Evolutionary conservation across 2,113 vertebrate species (phyloP).

Genomic region (Pyrgilauda ruficollis): DNA sequence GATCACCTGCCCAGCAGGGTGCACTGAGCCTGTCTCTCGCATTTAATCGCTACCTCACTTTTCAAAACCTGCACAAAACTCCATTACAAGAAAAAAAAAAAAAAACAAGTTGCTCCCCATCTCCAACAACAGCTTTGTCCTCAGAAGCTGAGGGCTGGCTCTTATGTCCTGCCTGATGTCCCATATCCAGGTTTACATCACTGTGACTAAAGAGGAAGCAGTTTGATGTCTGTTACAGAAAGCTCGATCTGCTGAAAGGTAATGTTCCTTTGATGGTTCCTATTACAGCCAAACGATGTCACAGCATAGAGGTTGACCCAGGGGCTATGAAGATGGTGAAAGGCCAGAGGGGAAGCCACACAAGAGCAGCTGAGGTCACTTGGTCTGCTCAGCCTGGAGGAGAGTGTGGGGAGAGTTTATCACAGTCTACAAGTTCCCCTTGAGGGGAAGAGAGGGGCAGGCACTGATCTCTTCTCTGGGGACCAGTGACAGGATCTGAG

Average conservation of each 20-base stretch:
- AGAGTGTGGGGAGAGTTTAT: not conserved
- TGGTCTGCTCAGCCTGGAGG: not conserved
- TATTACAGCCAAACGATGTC: not conserved
- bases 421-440: not conserved
- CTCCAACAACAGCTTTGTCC: no score
- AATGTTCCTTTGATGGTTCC: not conserved
- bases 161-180: accelerated
- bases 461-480: not conserved
- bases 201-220: not conserved
- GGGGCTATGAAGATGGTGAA: accelerated
- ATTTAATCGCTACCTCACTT: not conserved
- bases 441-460: not conserved
- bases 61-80: not conserved
- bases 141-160: not conserved
- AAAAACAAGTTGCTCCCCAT: not conserved
- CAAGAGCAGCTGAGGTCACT: not conserved
- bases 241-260: not conserved
- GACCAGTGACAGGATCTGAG: not conserved
- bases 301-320: accelerated
- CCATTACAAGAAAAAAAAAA: no score
- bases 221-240: not conserved
- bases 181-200: not conserved
- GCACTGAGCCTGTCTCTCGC: accelerated
- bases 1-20: not conserved
- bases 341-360: not conserved